A percentile compares a stretch with the other conserved stretches of the same genome.
Evolutionary conservation across 2,888 invertebrate genomes (phyloP).

Genomic region (Auanema freiburgensis): DNA sequence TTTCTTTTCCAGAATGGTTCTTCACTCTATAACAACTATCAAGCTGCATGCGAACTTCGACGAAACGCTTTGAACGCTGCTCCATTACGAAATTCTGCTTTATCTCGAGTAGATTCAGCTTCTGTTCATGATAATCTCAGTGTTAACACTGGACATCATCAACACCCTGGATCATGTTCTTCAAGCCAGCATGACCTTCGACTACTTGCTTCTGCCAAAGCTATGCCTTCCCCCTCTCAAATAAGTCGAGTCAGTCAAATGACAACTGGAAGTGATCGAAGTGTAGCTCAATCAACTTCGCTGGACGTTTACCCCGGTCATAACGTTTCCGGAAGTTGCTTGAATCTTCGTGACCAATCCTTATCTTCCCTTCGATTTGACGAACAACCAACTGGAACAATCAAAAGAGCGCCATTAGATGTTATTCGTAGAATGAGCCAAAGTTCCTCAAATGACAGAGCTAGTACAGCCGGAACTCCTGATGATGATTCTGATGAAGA

Average conservation of each 20-base stretch:
- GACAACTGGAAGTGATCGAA: conserved; percentile 12
- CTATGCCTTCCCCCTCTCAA: conserved; percentile 15
- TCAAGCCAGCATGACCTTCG: conserved; percentile 21
- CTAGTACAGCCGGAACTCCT: conserved; percentile 18
- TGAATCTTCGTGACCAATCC: background rate
- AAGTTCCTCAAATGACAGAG: conserved; percentile 21
- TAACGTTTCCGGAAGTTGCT: background rate
- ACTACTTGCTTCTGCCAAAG: conserved; percentile 1
- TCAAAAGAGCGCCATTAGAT: conserved; percentile 55
- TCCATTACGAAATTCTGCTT: conserved; percentile 6
- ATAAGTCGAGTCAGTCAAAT: conserved; percentile 19
- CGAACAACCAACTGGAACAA: conserved; percentile 53
- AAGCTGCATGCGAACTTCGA: conserved; percentile 29
- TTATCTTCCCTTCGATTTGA: conserved; percentile 14
- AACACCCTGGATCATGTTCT: conserved; percentile 13
- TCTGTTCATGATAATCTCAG: conserved; percentile 13
- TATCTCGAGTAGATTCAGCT: conserved; percentile 2
- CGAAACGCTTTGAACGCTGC: conserved; percentile 16
- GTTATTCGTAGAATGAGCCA: conserved; percentile 34
- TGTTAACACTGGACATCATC: conserved; percentile 9
- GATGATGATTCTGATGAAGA: conserved; percentile 62
- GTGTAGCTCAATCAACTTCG: conserved; percentile 16
- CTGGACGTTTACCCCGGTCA: background rate
- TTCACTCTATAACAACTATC: conserved; percentile 39
- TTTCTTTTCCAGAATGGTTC: conserved; percentile 32